Percentiles rank a stretch among this genome's conserved stretches.
Evolutionary conservation across 2,797 vertebrate species (phyloP).

Genomic region (Chanos chanos): DNA sequence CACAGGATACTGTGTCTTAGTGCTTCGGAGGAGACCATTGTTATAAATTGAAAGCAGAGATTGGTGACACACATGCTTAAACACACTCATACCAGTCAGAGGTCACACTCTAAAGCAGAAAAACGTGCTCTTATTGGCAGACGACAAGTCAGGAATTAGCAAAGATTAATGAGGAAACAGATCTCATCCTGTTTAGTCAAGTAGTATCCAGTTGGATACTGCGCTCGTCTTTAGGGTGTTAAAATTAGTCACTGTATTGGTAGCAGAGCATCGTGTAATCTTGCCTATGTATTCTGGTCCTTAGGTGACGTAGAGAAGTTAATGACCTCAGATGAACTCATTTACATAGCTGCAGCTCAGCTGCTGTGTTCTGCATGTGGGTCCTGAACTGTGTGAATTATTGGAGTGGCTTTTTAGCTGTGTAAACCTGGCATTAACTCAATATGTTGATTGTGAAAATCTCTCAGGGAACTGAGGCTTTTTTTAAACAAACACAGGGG

Average conservation of each 20-base stretch:
- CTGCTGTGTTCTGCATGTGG: not conserved
- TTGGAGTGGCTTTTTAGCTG: not conserved
- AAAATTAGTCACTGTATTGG: too few relatives aligned
- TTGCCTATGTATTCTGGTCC: too few relatives aligned
- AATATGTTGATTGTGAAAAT: not conserved
- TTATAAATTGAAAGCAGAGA: not conserved
- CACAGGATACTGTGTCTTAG: constrained; percentile 20
- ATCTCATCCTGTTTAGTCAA: not conserved
- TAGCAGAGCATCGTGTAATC: too few relatives aligned
- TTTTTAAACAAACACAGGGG: not conserved
- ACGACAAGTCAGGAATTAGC: not conserved
- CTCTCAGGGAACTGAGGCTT: not conserved
- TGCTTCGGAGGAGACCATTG: constrained; percentile 8
- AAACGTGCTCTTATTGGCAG: not conserved
- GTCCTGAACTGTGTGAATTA: not conserved
- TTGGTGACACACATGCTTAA: not conserved
- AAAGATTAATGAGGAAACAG: not conserved
- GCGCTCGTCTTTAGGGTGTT: too few relatives aligned
- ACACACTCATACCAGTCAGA: not conserved
- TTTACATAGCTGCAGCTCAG: not conserved
- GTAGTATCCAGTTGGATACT: not conserved
- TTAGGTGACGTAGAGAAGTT: too few relatives aligned
- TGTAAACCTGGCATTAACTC: not conserved
- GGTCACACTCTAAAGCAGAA: not conserved
- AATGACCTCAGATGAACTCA: not conserved